Base-by-base conservation (phyloP, 2,797 vertebrate species). In the Microhierax caerulescens region DNA sequence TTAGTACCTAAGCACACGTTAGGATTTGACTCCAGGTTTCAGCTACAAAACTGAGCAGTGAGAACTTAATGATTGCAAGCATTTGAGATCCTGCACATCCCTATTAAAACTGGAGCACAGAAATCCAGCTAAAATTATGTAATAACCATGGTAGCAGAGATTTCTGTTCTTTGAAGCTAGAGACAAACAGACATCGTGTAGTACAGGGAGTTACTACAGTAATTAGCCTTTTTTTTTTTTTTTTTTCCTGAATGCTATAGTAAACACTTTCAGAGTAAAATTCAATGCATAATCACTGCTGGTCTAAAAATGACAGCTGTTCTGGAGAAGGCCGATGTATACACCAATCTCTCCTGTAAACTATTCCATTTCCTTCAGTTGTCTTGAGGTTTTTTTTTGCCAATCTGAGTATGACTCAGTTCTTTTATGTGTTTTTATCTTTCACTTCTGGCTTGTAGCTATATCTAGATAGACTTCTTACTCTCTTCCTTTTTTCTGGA, bases 261-360 rank as follows among this genome's bases (percentile, higher is more conserved):
- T 96, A 97, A 97, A 96, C 75, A 91, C 30, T 95, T 95, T 91
- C 69, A 86, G 90, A 91, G 70, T 89, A 95, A 96, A 95, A 92
- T 91, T 95, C 81, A 92, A 83, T 92, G 88, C 87, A 94, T 96
- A 94, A 95, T 87, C 87, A 84, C 37, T 75, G 61, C 69, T 95
- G 83, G 85, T 89, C 93, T 95, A 85, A 94, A 96, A 97, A 94
- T 91, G 81, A 94, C 93, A 97, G 90, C 86, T 96, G 86, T 75
- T 91, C 81, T 92, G 65, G 64, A 96, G 93, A 96, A 85, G 86
- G 80, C 91, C 34, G 7, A 73, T 79, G 51, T 51, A 74, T 83
- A 93, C 53, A 96, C 45, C 69, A 81, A 54, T 37, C 50, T 64
- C 81, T 96, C 81, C 93, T 78, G 51, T 61, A 87, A 94, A 94